phyloP scores from a whole-genome alignment of 1,140 invertebrate species.

The Chymomyza costata region DNA sequence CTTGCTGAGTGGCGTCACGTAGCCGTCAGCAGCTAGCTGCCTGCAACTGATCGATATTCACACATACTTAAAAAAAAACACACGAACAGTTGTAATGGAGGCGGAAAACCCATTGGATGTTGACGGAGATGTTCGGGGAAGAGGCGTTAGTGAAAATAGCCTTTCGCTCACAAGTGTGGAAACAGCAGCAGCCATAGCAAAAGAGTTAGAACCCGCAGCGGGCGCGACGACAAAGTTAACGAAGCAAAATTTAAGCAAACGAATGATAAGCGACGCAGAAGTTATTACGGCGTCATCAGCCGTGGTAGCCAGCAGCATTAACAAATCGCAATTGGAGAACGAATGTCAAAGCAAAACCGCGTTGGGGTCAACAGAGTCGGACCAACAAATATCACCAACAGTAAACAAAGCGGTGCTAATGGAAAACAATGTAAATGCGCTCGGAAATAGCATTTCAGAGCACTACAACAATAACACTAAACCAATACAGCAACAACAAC shows the following conservation, averaged over 20 bases:
- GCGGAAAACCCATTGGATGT: conserved; percentile 57
- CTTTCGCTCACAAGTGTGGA: too few relatives aligned
- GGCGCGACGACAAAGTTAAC: background rate
- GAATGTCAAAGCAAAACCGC: conserved; percentile 5
- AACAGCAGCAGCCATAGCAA: background rate
- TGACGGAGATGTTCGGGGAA: conserved; percentile 15
- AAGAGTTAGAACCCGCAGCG: conserved; percentile 14
- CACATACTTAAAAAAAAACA: conserved; percentile 33
- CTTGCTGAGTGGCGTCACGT: conserved; percentile 64
- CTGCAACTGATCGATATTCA: conserved; percentile 59
- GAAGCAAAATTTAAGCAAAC: background rate
- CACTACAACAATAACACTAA: conserved; percentile 11
- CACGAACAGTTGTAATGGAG: conserved; percentile 31
- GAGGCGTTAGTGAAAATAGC: conserved; percentile 28
- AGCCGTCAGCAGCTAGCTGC: conserved; percentile 50
- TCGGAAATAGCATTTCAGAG: conserved; percentile 42
- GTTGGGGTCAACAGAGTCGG: conserved; percentile 7
- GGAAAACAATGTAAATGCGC: conserved; percentile 38
- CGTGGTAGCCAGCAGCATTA: conserved; percentile 22
- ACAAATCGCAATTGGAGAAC: conserved; percentile 24
- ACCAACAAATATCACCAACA: conserved; percentile 11
- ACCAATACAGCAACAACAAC: conserved; percentile 18
- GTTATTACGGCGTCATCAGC: conserved; percentile 27
- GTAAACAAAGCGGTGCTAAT: conserved; percentile 14
- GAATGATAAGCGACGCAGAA: conserved; percentile 13